Base-by-base conservation (phyloP, 1,140 invertebrate species). In the Drosophila kepulauana region DNA sequence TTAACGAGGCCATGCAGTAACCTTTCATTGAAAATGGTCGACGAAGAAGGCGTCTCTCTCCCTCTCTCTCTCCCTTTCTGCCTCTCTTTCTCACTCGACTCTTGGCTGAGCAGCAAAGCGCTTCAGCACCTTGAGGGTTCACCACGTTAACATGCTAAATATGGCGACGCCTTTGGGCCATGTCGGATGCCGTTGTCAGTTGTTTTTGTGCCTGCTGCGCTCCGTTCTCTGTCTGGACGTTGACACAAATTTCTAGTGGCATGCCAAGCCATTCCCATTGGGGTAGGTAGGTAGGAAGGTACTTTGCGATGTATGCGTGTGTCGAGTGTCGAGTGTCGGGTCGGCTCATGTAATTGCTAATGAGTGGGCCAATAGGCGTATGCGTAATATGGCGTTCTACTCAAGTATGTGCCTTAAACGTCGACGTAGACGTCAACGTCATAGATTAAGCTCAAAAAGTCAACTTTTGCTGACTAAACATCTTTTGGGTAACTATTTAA, bases 81-180 rank as follows among this genome's bases (percentile, higher is more conserved):
- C 3, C 20, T 10, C 33, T 49, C 5, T 5, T 30, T 13, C 16
- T n/a, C 33, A 35, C 51, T 25, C 45, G 41, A 45, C 30, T 11
- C 33, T 28, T 35, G 30, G 28, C 28, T 46, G 49, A 41, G 46
- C 43, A 54, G 5, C 35, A 67, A 71, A 67, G 65, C 65, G 46
- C 69, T 76, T 75, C 75, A 61, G 69, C 75, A 82, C 82, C 79
- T 87, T 57, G 52, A 73, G 77, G 75, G 51, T 61, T 73, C 41
- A 71, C 48, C 41, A 65, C 54, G 61, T 71, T 75, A 69, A 78
- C 75, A 75, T 78, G 75, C 78, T 78, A 74, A 81, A 54, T 74
- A 65, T 45, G 63, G 46, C 46, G 43, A 70, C 59, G 72, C 49
- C 51, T 66, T 54, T 62, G 57, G 38, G 45, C 20, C 43, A 25